Conservation (phyloP, 2,113 vertebrate genomes). For the Leucoraja erinaceus region DNA sequence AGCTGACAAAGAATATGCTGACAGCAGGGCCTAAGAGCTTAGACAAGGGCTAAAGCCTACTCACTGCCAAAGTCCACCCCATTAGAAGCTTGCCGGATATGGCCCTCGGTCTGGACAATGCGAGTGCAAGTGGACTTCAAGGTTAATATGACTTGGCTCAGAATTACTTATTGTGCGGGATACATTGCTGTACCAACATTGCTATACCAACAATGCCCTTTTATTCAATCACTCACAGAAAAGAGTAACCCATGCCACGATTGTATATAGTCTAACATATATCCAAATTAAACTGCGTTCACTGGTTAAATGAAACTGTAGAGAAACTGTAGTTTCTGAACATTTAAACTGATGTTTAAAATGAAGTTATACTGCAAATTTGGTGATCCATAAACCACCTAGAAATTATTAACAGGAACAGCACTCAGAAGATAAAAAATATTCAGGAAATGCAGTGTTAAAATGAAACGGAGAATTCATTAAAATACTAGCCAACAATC, state of each 20-base stretch:
- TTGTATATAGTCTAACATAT: neutral
- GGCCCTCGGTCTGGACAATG: no score
- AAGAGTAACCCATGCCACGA: neutral
- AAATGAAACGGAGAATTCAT: constrained; percentile 51
- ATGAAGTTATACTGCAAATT: neutral
- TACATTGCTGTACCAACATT: neutral
- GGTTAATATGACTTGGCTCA: neutral
- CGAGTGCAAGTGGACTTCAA: no score
- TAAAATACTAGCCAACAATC: constrained; percentile 41
- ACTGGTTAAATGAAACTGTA: neutral
- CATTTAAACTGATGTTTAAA: neutral
- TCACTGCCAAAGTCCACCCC: no score
- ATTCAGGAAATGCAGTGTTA: constrained; percentile 49
- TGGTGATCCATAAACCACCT: no score
- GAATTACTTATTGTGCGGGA: neutral
- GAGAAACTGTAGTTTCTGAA: neutral
- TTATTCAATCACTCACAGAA: neutral
- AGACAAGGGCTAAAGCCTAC: no score
- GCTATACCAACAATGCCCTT: neutral
- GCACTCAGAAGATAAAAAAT: neutral
- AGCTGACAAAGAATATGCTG: no score
- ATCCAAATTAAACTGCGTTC: neutral
- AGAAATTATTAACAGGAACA: neutral
- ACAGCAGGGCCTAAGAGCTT: no score
- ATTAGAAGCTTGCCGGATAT: no score